Evolutionary conservation across 2,113 vertebrate species (phyloP), one percentile per base, ranked within the genome.

Genomic region (Entomyzon cyanotis): DNA sequence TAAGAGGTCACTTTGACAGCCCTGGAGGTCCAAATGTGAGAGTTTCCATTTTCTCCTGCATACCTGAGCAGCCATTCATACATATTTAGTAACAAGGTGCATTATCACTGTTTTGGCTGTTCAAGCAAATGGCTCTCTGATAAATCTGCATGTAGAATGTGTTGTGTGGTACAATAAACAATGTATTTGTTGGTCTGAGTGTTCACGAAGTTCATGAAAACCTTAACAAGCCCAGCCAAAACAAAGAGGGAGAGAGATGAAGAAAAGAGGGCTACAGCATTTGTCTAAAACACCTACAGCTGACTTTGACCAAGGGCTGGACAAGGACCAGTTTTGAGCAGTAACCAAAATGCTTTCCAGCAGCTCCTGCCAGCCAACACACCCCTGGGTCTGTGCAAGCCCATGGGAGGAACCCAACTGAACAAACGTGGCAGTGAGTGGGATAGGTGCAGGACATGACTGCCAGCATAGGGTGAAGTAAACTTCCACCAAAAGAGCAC

Each of bases 1-100:
- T 93, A 67, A 81, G 92, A 93, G 83, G 74, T 95, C 39, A 52
- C 33, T 94, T 90, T 55, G 41, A 83, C 22, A 93, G 62, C 39
- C 28, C 49, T 87, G 33, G 46, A 78, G 49, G 70, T 89, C 39
- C 62, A 82, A 90, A 77, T 78, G 64, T 75, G 60, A 64, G 70
- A 71, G 14, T 56, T 78, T 73, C 35, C 46, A 37, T 49, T 75
- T 25, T 73, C 35, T 76, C 56, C 64, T 80, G 64, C 82, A 62
- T 87, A 63, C 17, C 77, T 92, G 67, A 96, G 56, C 56, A 91
- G 84, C 16, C 46, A 59, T 63, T 91, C 75, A 41, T 83, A 69
- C 49, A 86, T 42, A 75, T 16, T 70, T 50, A 81, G 35, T 31
- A 84, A 42, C 0, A 2, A 68, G 33, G 30, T 52, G 19, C 37